These are phyloP conservation scores for Enteromius unitaeniatus DNA, from an alignment of 2,797 vertebrate genomes.

Conservation along the genomic window DNA sequence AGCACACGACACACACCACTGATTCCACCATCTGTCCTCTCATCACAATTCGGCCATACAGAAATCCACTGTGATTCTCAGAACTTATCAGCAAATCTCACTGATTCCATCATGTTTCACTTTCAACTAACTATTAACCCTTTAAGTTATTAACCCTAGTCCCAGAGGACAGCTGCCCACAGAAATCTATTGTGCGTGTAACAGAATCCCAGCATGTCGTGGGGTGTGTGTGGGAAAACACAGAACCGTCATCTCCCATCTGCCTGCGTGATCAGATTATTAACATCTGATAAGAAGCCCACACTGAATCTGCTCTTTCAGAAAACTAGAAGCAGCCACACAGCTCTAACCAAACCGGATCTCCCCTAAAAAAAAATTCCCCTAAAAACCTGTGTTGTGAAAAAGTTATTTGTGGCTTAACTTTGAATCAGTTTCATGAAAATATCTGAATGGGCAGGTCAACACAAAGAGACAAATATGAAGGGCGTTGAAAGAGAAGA, in stretches of 20 bases:
- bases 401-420: neutral
- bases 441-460: neutral
- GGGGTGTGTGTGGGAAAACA: slow-evolving; percentile 24
- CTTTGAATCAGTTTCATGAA: neutral
- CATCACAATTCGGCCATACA: slow-evolving; percentile 6
- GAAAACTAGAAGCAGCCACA: neutral
- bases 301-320: neutral
- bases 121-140: slow-evolving; percentile 35
- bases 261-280: slow-evolving; percentile 64
- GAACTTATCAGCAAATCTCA: slow-evolving; percentile 9
- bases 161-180: slow-evolving; percentile 35
- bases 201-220: slow-evolving; percentile 27
- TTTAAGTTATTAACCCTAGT: slow-evolving; percentile 12
- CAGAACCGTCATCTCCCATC: slow-evolving; percentile 24
- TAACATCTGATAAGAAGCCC: slow-evolving; percentile 1
- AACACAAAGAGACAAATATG: neutral
- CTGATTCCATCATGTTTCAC: slow-evolving; percentile 37
- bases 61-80: slow-evolving; percentile 16
- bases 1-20: neutral
- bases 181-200: slow-evolving; percentile 36
- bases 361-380: no score
- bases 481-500: neutral
- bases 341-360: neutral
- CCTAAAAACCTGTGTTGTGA: neutral
- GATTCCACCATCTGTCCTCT: slow-evolving; percentile 29